phyloP scores from a whole-genome alignment of 2,888 invertebrate species.

The Hesperia comma region DNA sequence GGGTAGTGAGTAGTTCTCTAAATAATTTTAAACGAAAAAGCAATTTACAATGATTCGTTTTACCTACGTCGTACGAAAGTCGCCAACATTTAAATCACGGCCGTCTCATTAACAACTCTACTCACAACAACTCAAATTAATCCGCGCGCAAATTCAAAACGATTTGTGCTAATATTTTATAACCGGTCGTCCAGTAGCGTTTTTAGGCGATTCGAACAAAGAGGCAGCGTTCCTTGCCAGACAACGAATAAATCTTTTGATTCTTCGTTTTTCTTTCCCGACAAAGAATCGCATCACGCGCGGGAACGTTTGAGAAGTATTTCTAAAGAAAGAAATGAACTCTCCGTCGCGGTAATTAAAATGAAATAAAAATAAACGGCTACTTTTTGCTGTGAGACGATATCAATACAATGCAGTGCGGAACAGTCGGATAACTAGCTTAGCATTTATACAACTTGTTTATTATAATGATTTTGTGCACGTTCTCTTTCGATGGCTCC shows the following conservation, averaged over 20 bases:
- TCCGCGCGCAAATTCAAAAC: slow-evolving; percentile 7
- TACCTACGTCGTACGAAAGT: not conserved
- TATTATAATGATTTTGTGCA: slow-evolving; percentile 30
- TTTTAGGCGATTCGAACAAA: slow-evolving; percentile 31
- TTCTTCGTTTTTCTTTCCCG: slow-evolving; percentile 33
- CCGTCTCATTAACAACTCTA: slow-evolving; percentile 22
- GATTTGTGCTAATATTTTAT: slow-evolving; percentile 23
- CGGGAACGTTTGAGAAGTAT: slow-evolving; percentile 36
- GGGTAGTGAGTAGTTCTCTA: slow-evolving; percentile 5
- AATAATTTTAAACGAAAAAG: slow-evolving; percentile 24
- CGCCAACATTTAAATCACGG: slow-evolving; percentile 19
- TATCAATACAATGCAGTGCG: slow-evolving; percentile 19
- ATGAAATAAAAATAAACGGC: slow-evolving; percentile 33
- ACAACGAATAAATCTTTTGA: slow-evolving; percentile 36
- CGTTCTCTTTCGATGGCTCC: slow-evolving; percentile 16
- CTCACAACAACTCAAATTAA: slow-evolving; percentile 20
- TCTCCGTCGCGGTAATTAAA: slow-evolving; percentile 35
- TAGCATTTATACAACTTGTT: slow-evolving; percentile 29
- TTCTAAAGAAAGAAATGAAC: slow-evolving; percentile 35
- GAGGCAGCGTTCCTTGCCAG: slow-evolving; percentile 24
- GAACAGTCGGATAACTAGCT: slow-evolving; percentile 14
- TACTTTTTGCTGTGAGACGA: slow-evolving; percentile 20
- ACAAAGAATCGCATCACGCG: slow-evolving; percentile 36
- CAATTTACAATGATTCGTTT: slow-evolving; percentile 1
- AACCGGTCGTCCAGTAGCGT: slow-evolving; percentile 19